Conservation (phyloP, 2,888 invertebrate genomes). For the Biston betularia region DNA sequence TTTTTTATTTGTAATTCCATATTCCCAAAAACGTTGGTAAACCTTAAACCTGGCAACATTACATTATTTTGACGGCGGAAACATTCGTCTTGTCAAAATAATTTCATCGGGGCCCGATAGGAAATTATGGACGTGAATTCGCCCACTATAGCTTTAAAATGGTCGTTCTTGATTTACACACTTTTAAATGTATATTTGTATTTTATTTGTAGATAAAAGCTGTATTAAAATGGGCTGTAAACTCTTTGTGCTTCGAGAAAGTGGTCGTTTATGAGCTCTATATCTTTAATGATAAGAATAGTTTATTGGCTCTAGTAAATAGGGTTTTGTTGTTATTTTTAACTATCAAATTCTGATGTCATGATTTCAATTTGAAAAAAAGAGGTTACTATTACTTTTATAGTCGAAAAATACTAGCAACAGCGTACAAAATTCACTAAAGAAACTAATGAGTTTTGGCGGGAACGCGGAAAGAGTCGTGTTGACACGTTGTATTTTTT, state of each 20-base stretch:
- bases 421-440: too few relatives aligned
- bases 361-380: too few relatives aligned
- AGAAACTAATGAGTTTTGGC: too few relatives aligned
- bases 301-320: conserved; percentile 9
- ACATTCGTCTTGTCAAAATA: conserved; percentile 61
- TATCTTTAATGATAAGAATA: conserved; percentile 27
- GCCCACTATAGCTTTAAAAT: conserved; percentile 43
- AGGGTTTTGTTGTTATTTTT: conserved; percentile 7
- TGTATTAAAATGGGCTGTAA: conserved; percentile 24
- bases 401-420: too few relatives aligned
- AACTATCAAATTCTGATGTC: not conserved
- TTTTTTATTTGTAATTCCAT: too few relatives aligned
- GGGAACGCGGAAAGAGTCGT: too few relatives aligned
- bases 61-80: conserved; percentile 26
- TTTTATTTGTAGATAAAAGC: conserved; percentile 35
- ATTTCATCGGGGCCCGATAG: conserved; percentile 48
- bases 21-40: not conserved
- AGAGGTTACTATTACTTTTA: too few relatives aligned
- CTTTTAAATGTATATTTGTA: conserved; percentile 41
- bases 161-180: conserved; percentile 41
- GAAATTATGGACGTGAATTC: conserved; percentile 44
- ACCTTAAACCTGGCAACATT: conserved; percentile 22
- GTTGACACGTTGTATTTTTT: too few relatives aligned
- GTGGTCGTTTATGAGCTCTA: conserved; percentile 25
- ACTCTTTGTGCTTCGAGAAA: conserved; percentile 27